Percentiles rank a stretch among this genome's conserved stretches.
These are phyloP conservation scores for Drosophila sucinea DNA, from an alignment of 1,140 invertebrate species.

Conservation along the genomic window DNA sequence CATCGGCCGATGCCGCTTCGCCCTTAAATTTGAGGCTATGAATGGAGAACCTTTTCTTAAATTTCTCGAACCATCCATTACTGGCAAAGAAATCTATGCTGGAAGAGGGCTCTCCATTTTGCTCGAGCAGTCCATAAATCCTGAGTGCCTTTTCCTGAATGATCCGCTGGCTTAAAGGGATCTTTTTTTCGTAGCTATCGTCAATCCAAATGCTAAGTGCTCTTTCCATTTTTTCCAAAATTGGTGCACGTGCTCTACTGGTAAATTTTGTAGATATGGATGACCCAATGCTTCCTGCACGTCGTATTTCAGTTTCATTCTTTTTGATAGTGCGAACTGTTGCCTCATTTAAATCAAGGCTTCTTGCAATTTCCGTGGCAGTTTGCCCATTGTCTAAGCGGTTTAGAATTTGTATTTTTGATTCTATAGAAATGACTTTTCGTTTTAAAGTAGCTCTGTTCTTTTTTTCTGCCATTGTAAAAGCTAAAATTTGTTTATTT, in stretches of 20 bases:
- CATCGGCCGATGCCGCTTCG: slow-evolving; percentile 20
- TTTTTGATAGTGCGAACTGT: slow-evolving; percentile 36
- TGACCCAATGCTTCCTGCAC: slow-evolving; percentile 18
- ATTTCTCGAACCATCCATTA: slow-evolving; percentile 41
- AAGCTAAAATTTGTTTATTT: too few species aligned
- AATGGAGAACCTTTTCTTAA: not conserved
- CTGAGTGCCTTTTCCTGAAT: slow-evolving; percentile 52
- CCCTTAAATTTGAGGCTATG: slow-evolving; percentile 20
- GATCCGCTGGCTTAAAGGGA: slow-evolving; percentile 49
- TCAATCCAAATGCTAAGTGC: slow-evolving; percentile 47
- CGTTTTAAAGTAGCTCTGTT: not conserved
- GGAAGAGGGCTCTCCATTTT: slow-evolving; percentile 28
- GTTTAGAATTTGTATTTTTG: too few species aligned
- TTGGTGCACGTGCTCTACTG: slow-evolving; percentile 23
- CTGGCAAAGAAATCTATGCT: slow-evolving; percentile 34
- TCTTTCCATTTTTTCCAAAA: slow-evolving; percentile 40
- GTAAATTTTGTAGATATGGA: slow-evolving; percentile 26
- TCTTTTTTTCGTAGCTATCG: slow-evolving; percentile 54
- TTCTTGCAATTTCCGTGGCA: slow-evolving; percentile 34
- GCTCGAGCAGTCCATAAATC: slow-evolving; percentile 34
- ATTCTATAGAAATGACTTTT: not conserved
- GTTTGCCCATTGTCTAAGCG: slow-evolving; percentile 25
- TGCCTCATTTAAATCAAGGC: slow-evolving; percentile 34
- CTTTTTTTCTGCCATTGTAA: too few species aligned
- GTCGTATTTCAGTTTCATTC: slow-evolving; percentile 26